Conservation (phyloP, 2,113 vertebrate genomes). For the Chauna torquata region DNA sequence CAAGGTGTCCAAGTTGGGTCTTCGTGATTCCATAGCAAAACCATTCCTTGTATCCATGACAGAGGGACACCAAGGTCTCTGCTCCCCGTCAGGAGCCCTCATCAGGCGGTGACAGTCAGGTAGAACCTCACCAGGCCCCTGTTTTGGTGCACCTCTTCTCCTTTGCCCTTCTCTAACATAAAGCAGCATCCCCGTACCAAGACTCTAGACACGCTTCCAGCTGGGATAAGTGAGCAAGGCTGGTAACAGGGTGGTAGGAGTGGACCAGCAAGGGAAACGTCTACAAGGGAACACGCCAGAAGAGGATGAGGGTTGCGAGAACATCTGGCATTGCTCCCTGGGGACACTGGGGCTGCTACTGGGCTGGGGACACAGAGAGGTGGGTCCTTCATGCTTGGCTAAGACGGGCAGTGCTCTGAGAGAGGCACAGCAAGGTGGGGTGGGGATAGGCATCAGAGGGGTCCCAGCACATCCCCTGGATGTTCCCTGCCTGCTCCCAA, state of each 20-base stretch:
- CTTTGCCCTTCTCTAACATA: neutral
- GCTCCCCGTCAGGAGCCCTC: neutral
- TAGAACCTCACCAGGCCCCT: neutral
- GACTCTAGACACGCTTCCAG: accelerated
- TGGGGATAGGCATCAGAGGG: neutral
- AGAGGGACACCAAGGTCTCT: neutral
- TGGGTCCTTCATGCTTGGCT: accelerated
- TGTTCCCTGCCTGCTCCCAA: neutral
- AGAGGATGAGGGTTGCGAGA: neutral
- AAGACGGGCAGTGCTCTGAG: accelerated
- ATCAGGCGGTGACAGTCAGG: neutral
- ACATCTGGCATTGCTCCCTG: neutral
- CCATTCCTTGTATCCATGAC: neutral
- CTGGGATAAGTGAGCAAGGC: too few species aligned
- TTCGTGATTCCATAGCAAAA: neutral
- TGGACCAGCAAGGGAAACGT: neutral
- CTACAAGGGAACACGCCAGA: neutral
- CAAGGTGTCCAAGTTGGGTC: neutral
- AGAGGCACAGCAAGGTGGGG: neutral
- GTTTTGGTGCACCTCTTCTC: neutral
- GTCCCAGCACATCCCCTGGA: neutral
- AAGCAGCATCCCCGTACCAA: neutral
- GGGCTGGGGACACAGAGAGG: neutral
- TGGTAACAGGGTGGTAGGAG: neutral
- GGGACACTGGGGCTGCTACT: neutral